Base-by-base conservation (phyloP, 2,888 invertebrate genomes). In the Nomada hirtipes region DNA sequence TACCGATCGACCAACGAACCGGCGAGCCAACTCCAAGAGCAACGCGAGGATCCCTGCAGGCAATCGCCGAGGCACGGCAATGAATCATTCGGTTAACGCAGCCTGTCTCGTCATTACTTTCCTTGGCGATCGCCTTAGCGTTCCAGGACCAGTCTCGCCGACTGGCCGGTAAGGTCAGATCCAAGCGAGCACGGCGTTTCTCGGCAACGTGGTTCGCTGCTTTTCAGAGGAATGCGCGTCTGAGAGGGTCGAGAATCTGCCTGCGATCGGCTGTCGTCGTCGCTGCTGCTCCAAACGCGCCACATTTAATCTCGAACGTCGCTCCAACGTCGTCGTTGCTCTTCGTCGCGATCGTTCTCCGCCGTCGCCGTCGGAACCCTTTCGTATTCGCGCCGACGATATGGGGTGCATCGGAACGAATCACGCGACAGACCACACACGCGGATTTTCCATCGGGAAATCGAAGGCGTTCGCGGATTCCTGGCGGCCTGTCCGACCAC, bases 81-180 rank as follows among this genome's bases (percentile, higher is more conserved):
- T 88, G 86, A 89, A 89, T 86, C 82, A 86, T 88, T 81, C 79
- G 68, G 86, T 86, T 80, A 88, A 89, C 89, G 86, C 80, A 82
- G 89, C 82, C 82, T 79, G 84, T 88, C 85, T 86, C 86, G 83
- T 86, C 83, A 79, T 88, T 89, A 86, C 88, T 88, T 88, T 88
- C 86, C 79, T 81, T 70, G 60, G 74, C 80, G 84, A 86, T 81
- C 78, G 63, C 65, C 77, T 70, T 36, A 15, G 20, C 59, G 78
- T 71, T 72, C 76, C 74, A 77, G 61, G 76, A 81, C 74, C 75
- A 78, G 79, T 73, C 80, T 57, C 70, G 68, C 71, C 73, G 74
- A 55, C 61, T 68, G 36, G 55, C 44, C 44, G 75, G 72, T 89
- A 83, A 88, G 87, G 82, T 88, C 86, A 85, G 79, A 85, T 57